Conservation (phyloP, 2,797 vertebrate species). For the Antrozous pallidus region DNA sequence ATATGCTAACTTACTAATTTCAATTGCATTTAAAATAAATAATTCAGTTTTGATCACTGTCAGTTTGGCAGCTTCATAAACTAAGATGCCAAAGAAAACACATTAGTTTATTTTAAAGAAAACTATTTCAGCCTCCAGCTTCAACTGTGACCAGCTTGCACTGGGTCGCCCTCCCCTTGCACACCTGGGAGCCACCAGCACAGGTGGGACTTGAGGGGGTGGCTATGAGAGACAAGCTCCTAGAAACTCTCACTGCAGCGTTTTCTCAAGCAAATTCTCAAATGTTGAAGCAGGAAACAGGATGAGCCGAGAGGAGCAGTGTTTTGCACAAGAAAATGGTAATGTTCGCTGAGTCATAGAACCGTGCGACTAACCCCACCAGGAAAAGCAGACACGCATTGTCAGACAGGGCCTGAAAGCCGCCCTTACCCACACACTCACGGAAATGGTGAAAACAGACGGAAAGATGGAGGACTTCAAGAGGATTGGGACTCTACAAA, state of each 20-base stretch:
- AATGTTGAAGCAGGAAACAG: neutral
- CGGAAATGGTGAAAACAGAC: neutral
- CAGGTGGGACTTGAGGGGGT: neutral
- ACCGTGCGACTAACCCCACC: too few relatives aligned
- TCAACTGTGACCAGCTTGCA: neutral
- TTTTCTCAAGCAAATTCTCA: accelerated
- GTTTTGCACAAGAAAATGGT: neutral
- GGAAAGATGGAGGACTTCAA: neutral
- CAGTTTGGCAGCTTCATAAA: neutral
- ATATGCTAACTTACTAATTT: neutral
- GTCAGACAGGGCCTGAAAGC: neutral
- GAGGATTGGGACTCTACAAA: neutral
- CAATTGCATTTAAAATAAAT: neutral
- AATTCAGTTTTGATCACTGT: neutral
- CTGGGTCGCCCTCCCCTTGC: neutral
- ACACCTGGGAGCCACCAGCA: neutral
- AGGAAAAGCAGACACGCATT: too few relatives aligned
- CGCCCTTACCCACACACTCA: accelerated
- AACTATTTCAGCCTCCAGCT: neutral
- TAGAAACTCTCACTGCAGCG: too few relatives aligned
- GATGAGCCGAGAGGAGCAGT: accelerated
- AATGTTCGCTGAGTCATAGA: neutral
- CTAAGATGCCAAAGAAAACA: neutral
- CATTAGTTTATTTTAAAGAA: neutral
- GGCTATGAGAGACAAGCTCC: neutral